phyloP scores from a whole-genome alignment of 1,140 invertebrate species.

The Augochlora pura region DNA sequence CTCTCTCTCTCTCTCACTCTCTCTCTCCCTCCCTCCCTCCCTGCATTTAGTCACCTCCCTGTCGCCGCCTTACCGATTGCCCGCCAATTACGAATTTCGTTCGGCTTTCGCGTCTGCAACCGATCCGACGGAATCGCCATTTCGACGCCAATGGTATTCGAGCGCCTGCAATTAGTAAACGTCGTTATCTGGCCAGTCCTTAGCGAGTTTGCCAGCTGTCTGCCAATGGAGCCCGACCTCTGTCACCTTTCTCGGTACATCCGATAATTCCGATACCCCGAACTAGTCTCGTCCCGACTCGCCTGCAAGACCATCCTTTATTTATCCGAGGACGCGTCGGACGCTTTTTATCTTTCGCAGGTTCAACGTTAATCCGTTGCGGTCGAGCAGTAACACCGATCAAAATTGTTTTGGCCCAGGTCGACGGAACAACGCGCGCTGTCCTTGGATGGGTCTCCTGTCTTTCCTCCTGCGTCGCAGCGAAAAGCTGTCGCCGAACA shows the following conservation, averaged over 20 bases:
- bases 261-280: too few species aligned
- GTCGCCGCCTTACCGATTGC: background rate
- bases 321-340: too few species aligned
- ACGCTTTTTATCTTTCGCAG: too few species aligned
- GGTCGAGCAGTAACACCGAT: too few species aligned
- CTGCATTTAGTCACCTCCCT: background rate
- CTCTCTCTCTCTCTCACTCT: too few species aligned
- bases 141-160: conserved; percentile 43
- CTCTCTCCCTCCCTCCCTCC: too few species aligned
- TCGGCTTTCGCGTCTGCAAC: background rate
- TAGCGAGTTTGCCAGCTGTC: conserved; percentile 50
- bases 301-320: background rate
- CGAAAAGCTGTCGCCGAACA: conserved; percentile 25
- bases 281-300: conserved; percentile 37
- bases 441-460: too few species aligned
- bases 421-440: too few species aligned
- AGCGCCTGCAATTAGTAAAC: conserved; percentile 55
- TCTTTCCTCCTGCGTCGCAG: too few species aligned
- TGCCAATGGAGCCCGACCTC: conserved; percentile 13
- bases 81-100: conserved; percentile 24
- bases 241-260: too few species aligned
- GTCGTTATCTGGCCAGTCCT: conserved; percentile 64
- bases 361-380: too few species aligned
- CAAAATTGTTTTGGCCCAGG: too few species aligned
- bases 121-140: background rate